Base-by-base conservation (phyloP, 2,888 invertebrate genomes). In the Oscheius onirici region DNA sequence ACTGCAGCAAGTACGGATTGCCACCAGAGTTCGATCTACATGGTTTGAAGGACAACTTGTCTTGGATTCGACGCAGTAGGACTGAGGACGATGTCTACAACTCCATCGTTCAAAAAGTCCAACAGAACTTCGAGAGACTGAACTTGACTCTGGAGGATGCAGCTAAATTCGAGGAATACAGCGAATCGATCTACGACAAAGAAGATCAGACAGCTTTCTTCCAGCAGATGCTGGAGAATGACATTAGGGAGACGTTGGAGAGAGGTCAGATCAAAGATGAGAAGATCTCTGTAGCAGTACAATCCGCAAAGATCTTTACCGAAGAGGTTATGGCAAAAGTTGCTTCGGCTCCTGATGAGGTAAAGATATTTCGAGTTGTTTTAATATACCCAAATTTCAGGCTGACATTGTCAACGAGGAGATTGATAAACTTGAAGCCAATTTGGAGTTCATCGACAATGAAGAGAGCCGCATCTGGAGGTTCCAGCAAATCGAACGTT, bases 1-100 rank as follows among this genome's bases (percentile, higher is more conserved):
- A 20, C 46, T 46, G n/a, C 5, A 8, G 11, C n/a, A 46, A 5
- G 46, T 46, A 17, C 46, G n/a, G 20, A 5, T 8, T 17, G 46
- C 15, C 20, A 13, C 15, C 15, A 20, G 46, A 46, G 3, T 46
- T 46, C 13, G 46, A 46, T 46, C 11, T 6, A 5, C 8, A 3
- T 11, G 46, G n/a, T n/a, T 26, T 22, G 26, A 17, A 8, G 26
- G 41, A 24, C 28, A n/a, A 51, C 41, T 8, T 28, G 22, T 52
- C 66, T 1, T 66, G 66, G 66, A 24, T 24, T 3, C 51, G 54
- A 10, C 51, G 66, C 15, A 66, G 17, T n/a, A 28, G 41, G 5
- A 41, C 26, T 15, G 66, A 52, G 24, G 66, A 66, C 13, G 41
- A 52, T 28, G 26, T 66, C 41, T 66, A 66, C 41, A 54, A 52